phyloP scores from a whole-genome alignment of 2,888 invertebrate genomes.

The Rapana venosa region DNA sequence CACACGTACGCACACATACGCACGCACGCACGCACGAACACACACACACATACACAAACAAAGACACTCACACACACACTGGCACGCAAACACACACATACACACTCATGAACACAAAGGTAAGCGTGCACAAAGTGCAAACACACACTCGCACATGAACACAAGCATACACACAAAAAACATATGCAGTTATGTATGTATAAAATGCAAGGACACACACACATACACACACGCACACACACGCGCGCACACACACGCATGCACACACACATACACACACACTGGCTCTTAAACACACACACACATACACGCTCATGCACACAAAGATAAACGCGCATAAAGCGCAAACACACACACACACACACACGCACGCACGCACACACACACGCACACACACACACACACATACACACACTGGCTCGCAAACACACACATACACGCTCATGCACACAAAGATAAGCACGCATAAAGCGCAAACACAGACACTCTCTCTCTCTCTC shows the following conservation, averaged over 20 bases:
- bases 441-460: too few species aligned
- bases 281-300: neutral
- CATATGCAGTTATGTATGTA: too few species aligned
- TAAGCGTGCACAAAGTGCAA: neutral
- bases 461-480: too few species aligned
- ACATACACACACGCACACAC: neutral
- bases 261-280: neutral
- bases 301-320: neutral
- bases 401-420: too few species aligned
- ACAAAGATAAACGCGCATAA: too few species aligned
- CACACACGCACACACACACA: too few species aligned
- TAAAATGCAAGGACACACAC: too few species aligned
- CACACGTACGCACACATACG: too few species aligned
- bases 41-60: neutral
- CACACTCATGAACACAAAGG: neutral
- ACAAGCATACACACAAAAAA: neutral
- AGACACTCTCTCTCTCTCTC: neutral
- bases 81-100: neutral
- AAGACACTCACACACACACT: too few species aligned
- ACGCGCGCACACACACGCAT: neutral
- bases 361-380: too few species aligned
- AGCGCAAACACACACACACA: too few species aligned
- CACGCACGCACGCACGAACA: neutral
- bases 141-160: neutral
- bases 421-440: too few species aligned